Conservation (phyloP, 2,113 vertebrate genomes). For the Glaucomys volans region DNA sequence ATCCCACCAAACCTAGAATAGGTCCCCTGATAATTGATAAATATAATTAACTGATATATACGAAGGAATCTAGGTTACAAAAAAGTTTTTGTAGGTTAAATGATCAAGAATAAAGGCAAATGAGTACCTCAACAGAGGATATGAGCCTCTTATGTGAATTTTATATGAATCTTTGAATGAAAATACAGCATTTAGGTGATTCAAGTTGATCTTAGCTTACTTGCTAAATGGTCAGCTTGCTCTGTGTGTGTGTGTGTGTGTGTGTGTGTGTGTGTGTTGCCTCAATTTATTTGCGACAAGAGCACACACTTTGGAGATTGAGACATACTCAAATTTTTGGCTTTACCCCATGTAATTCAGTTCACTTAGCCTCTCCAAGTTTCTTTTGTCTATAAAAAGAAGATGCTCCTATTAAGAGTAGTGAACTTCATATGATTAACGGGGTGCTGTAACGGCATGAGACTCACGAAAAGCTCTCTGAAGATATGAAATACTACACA, state of each 20-base stretch:
- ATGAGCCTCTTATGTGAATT: background rate
- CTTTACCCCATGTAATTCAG: background rate
- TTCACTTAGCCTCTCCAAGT: background rate
- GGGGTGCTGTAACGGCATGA: background rate
- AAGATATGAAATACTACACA: background rate
- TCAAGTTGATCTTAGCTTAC: background rate
- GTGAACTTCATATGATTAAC: background rate
- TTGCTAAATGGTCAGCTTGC: background rate
- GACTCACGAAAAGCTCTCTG: background rate
- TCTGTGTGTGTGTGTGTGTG: background rate
- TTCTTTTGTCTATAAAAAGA: background rate
- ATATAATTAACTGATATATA: background rate
- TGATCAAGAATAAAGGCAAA: background rate
- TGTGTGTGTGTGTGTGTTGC: background rate
- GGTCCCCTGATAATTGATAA: background rate
- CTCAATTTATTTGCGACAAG: conserved; percentile 2
- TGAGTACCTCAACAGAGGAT: background rate
- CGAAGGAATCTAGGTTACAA: background rate
- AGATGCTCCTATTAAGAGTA: background rate
- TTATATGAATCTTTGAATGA: background rate
- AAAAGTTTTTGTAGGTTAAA: background rate
- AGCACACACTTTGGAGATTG: conserved; percentile 24
- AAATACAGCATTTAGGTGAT: background rate
- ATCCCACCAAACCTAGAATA: background rate
- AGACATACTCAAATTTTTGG: background rate